These are phyloP conservation scores for Parazoanthus swiftii DNA, from an alignment of 92 coral and sea anemone species.

Conservation along the genomic window DNA sequence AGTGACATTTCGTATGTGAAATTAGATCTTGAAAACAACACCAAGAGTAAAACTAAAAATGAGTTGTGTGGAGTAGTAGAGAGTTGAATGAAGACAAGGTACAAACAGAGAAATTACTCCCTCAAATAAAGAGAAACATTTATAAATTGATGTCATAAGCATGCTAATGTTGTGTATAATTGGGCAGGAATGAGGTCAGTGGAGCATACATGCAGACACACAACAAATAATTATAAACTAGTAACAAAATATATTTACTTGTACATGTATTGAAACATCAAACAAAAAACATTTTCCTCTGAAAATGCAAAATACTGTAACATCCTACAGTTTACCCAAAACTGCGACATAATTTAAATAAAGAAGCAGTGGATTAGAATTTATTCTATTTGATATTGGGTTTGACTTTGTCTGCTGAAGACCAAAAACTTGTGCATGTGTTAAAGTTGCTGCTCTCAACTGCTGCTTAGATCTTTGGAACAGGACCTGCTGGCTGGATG, in stretches of 20 bases:
- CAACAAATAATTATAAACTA: constrained; percentile 14
- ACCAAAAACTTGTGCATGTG: constrained; percentile 3
- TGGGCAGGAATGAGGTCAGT: background rate
- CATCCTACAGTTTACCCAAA: background rate
- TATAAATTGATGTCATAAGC: background rate
- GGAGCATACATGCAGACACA: constrained; percentile 32
- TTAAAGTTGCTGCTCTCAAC: background rate
- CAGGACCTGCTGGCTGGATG: background rate
- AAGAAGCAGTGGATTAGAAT: background rate
- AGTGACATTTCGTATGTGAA: background rate
- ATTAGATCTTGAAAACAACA: background rate
- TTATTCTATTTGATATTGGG: background rate
- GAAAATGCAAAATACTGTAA: background rate
- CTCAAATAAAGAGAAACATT: background rate
- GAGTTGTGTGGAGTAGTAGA: background rate
- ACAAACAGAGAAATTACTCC: background rate
- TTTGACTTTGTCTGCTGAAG: background rate
- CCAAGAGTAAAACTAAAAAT: background rate
- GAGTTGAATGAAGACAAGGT: background rate
- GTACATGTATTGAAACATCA: background rate
- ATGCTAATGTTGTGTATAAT: constrained; percentile 15
- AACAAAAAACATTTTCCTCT: background rate
- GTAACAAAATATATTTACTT: background rate
- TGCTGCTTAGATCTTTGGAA: background rate
- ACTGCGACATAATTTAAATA: background rate